Base-by-base conservation (phyloP, 2,797 vertebrate species). In the Betta splendens region DNA sequence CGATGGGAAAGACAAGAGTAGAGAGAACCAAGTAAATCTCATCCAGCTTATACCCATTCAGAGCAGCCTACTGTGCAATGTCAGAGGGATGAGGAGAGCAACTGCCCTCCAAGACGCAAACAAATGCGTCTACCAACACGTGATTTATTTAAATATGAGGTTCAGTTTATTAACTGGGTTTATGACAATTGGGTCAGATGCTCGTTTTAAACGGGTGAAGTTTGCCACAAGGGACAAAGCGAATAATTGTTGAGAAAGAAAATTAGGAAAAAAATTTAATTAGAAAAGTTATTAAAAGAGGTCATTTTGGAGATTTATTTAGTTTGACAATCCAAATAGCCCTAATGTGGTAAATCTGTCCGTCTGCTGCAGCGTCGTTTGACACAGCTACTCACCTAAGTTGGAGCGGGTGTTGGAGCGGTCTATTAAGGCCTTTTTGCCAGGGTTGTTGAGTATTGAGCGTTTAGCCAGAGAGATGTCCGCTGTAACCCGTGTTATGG, bases 401-500 rank as follows among this genome's bases (percentile, higher is more conserved):
- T 94, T 95, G 62, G 96, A 97, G 72, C 96, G 93, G 1, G 95
- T 98, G 91, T 94, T 98, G 23, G 96, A 95, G 44, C 98, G 92
- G 84, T 99, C 98, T 69, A 99, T 97, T 86, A 99, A 94, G 49
- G 95, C 96, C 16, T 99, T 98, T 85, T 99, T 99, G 75, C 96
- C 95, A 53, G 98, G 96, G 80, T 98, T 99, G 89, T 98, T 98
- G 79, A 99, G 94, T 52, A 99, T 97, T 44, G 96, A 98, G 40
- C 96, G 93, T 84, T 99, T 99, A 72, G 98, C 98, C 83, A 99
- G 92, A 8, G 98, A 98, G 87, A 99, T 98, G 87, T 99, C 98
- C 44, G 96, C 98, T 26, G 94, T 98, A 75, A 99, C 95, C 76
- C 96, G 92, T 32, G 98, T 99, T 66, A 99, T 99, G 64, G 96